A percentile compares a stretch with the other conserved stretches of the same genome.
Evolutionary conservation across 2,113 vertebrate species (phyloP).

Genomic region (Oxygymnocypris stewartii): DNA sequence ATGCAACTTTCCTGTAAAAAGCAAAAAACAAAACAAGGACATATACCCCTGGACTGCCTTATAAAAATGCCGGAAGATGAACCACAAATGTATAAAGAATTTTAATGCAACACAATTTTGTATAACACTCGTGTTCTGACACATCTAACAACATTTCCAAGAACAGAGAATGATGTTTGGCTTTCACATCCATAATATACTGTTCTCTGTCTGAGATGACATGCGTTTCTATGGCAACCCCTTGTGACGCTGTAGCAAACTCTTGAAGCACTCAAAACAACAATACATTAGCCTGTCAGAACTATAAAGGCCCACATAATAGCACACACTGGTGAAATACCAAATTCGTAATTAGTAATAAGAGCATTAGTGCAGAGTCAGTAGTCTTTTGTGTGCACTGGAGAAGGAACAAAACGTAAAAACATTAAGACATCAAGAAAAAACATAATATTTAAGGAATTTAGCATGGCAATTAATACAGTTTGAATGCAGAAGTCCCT

Average conservation of each 20-base stretch:
- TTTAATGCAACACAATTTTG: constrained; percentile 6
- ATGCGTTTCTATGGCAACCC: constrained; percentile 46
- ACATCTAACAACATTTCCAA: constrained; percentile 23
- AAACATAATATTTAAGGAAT: not conserved
- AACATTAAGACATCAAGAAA: not conserved
- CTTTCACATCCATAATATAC: constrained; percentile 32
- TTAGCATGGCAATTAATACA: not conserved
- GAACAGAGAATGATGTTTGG: constrained; percentile 17
- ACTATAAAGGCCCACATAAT: constrained; percentile 22
- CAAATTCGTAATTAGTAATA: constrained; percentile 23
- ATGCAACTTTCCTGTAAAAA: not conserved
- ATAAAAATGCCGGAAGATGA: not conserved
- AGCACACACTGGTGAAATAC: constrained; percentile 4
- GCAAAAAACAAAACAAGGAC: not conserved
- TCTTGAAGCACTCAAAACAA: constrained; percentile 3
- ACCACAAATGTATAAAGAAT: not conserved
- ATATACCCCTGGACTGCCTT: not conserved
- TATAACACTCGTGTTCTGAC: constrained; percentile 4
- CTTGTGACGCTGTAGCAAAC: not conserved
- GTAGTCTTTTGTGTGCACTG: not conserved
- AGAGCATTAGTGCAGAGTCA: not conserved
- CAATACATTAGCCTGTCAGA: constrained; percentile 24
- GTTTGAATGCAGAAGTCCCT: not conserved
- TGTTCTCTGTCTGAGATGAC: constrained; percentile 15
- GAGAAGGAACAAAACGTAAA: not conserved